phyloP scores from a whole-genome alignment of 2,113 vertebrate species.

The Calonectris borealis region DNA sequence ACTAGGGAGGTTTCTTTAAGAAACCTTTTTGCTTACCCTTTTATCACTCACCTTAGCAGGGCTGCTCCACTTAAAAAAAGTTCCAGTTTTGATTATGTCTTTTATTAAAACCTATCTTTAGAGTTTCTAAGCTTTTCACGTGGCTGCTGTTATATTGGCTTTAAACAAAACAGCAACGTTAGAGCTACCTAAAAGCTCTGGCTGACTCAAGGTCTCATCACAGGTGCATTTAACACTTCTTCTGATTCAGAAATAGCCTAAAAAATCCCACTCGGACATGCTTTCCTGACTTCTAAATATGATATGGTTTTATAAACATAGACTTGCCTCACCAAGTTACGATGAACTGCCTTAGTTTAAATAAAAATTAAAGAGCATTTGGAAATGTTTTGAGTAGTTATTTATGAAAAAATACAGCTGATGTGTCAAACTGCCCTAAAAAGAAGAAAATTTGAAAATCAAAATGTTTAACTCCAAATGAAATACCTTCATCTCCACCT shows the following conservation, averaged over 20 bases:
- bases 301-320: not conserved
- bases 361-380: not conserved
- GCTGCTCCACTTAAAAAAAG: not conserved
- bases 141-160: not conserved
- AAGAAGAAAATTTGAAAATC: not conserved
- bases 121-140: not conserved
- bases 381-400: not conserved
- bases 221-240: not conserved
- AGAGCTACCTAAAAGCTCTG: not conserved
- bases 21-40: not conserved
- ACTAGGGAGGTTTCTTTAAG: not conserved
- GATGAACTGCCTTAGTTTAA: not conserved
- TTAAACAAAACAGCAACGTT: not conserved
- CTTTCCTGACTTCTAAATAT: not conserved
- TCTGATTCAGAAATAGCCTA: not conserved
- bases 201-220: not conserved
- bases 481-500: not conserved
- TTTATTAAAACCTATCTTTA: not conserved
- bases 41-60: not conserved
- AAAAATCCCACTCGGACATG: not conserved
- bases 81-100: not conserved
- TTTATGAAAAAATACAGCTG: not conserved
- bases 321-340: not conserved
- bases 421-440: not conserved
- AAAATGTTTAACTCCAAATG: not conserved